Conservation (phyloP, 2,113 vertebrate species). For the Porphyrio hochstetteri region DNA sequence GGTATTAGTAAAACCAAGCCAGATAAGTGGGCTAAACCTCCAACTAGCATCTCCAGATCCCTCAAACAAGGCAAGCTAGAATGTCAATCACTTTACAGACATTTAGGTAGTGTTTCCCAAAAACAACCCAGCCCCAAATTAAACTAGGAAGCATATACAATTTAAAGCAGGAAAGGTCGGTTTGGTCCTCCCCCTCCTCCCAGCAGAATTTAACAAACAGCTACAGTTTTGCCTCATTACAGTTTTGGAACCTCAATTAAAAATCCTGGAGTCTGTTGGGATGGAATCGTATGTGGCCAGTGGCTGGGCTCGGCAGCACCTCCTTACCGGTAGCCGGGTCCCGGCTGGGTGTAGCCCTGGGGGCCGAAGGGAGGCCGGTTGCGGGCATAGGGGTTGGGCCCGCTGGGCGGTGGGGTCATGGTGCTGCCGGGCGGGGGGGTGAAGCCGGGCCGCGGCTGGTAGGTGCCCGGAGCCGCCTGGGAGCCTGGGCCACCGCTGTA, state of each 20-base stretch:
- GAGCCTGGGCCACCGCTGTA: constrained; percentile 86
- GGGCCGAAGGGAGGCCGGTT: constrained; percentile 88
- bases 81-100: constrained; percentile 77
- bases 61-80: constrained; percentile 75
- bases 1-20: constrained; percentile 89
- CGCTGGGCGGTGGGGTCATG: constrained; percentile 86
- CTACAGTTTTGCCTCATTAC: constrained; percentile 67
- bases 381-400: constrained; percentile 91
- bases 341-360: constrained; percentile 92
- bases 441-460: constrained; percentile 88
- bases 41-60: constrained; percentile 76
- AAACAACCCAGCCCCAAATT: constrained; percentile 39
- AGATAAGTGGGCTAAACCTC: constrained; percentile 65
- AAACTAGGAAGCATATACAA: constrained; percentile 77
- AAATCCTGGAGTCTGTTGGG: constrained; percentile 68
- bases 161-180: constrained; percentile 76
- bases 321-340: constrained; percentile 94
- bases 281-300: constrained; percentile 17
- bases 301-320: not conserved
- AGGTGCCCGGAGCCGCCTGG: constrained; percentile 82
- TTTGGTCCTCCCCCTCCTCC: constrained; percentile 64
- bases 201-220: constrained; percentile 65
- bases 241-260: constrained; percentile 68
- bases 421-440: constrained; percentile 87
- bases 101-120: constrained; percentile 83